phyloP scores from a whole-genome alignment of 2,797 vertebrate species.

The Manis javanica region DNA sequence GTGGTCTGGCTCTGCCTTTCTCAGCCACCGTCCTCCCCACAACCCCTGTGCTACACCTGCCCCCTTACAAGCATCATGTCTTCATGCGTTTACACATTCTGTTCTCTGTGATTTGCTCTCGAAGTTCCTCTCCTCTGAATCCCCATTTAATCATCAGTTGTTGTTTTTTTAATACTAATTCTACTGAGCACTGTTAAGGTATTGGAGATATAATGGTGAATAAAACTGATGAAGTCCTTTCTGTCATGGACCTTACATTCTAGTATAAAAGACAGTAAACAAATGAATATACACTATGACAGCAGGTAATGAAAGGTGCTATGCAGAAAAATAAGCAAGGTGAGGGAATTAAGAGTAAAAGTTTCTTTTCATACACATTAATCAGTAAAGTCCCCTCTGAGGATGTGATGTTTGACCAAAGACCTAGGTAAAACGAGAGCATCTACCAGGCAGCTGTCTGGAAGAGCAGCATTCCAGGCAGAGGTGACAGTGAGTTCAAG shows the following conservation, averaged over 20 bases:
- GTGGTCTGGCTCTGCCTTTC: background rate
- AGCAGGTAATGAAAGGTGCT: background rate
- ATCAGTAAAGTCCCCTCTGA: background rate
- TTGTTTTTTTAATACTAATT: background rate
- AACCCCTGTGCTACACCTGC: background rate
- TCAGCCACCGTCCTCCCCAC: background rate
- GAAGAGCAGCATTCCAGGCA: slow-evolving; percentile 5
- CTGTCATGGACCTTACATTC: background rate
- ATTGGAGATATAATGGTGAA: background rate
- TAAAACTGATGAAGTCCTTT: slow-evolving; percentile 14
- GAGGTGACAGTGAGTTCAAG: background rate
- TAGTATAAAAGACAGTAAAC: background rate
- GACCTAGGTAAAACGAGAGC: background rate
- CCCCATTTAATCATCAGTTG: background rate
- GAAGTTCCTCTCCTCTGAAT: background rate
- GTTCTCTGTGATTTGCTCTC: background rate
- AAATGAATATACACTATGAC: background rate
- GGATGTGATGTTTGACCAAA: background rate
- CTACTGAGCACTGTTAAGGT: background rate
- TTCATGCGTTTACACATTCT: background rate
- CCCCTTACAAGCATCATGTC: background rate
- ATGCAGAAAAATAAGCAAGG: background rate
- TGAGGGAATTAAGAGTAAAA: background rate
- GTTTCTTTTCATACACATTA: background rate
- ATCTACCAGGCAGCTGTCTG: background rate